phyloP scores from a whole-genome alignment of 2,888 invertebrate species.

The Sceliomorpha sp. region DNA sequence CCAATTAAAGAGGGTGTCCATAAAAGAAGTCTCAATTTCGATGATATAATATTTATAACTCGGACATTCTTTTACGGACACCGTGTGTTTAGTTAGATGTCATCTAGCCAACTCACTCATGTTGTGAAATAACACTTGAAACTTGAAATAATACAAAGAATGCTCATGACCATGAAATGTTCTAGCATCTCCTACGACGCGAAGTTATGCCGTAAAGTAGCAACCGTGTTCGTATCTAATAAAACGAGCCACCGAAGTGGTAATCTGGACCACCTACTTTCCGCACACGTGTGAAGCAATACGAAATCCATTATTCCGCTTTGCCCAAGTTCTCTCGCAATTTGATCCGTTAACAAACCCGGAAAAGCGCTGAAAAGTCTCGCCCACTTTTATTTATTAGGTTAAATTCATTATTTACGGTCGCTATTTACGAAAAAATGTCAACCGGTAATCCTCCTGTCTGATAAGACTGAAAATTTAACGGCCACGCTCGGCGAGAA shows the following conservation, averaged over 20 bases:
- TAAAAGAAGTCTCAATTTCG: too few species aligned
- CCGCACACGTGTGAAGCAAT: slow-evolving; percentile 18
- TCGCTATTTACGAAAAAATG: slow-evolving; percentile 25
- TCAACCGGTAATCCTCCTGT: slow-evolving; percentile 22
- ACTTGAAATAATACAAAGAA: slow-evolving; percentile 12
- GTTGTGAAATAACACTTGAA: slow-evolving; percentile 16
- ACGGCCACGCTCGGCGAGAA: slow-evolving; percentile 35
- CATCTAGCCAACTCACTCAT: too few species aligned
- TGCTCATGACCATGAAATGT: slow-evolving; percentile 38
- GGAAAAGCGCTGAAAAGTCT: slow-evolving; percentile 17
- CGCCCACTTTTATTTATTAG: slow-evolving; percentile 12
- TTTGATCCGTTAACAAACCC: slow-evolving; percentile 4
- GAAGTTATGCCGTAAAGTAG: slow-evolving; percentile 33
- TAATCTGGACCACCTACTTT: slow-evolving; percentile 27
- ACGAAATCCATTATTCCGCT: slow-evolving; percentile 15
- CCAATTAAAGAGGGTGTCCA: too few species aligned
- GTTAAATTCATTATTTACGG: slow-evolving; percentile 27
- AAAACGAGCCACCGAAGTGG: slow-evolving; percentile 33
- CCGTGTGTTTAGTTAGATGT: too few species aligned
- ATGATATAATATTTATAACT: too few species aligned
- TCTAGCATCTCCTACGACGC: slow-evolving; percentile 33
- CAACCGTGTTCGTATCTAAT: slow-evolving; percentile 38
- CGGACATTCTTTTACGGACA: too few species aligned
- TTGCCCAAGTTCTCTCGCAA: slow-evolving; percentile 13
- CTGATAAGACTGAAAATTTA: slow-evolving; percentile 44